phyloP scores from a whole-genome alignment of 1,140 invertebrate species.

The Drosophila yakuba region DNA sequence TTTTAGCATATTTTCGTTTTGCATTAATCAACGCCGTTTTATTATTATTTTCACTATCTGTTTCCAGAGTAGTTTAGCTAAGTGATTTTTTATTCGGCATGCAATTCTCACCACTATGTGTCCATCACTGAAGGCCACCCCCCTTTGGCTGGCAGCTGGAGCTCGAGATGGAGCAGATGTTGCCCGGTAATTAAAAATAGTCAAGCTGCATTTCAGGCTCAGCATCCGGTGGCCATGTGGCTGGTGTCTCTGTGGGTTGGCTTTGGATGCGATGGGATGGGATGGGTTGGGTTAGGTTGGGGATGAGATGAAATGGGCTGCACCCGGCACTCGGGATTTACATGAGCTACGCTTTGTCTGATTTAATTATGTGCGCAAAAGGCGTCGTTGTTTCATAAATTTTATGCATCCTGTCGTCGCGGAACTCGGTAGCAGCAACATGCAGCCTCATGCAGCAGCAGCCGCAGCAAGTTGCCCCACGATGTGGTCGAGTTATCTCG shows the following conservation, averaged over 20 bases:
- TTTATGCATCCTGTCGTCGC: slow-evolving; percentile 76
- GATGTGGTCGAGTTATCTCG: slow-evolving; percentile 26
- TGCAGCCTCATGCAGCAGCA: neutral
- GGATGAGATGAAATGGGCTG: slow-evolving; percentile 9
- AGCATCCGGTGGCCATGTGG: slow-evolving; percentile 65
- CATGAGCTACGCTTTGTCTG: slow-evolving; percentile 77
- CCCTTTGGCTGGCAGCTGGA: slow-evolving; percentile 38
- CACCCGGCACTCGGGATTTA: slow-evolving; percentile 57
- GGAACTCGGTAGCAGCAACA: slow-evolving; percentile 44
- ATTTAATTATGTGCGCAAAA: slow-evolving; percentile 82
- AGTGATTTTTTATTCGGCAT: too few relatives aligned
- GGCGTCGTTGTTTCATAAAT: slow-evolving; percentile 82
- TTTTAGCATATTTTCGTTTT: too few relatives aligned
- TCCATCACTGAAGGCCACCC: slow-evolving; percentile 29
- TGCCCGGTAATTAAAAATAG: slow-evolving; percentile 80
- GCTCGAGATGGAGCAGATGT: slow-evolving; percentile 50
- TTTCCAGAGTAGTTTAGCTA: too few relatives aligned
- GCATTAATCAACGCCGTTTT: too few relatives aligned
- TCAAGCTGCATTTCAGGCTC: slow-evolving; percentile 77
- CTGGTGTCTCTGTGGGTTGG: slow-evolving; percentile 43
- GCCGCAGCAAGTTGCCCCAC: neutral
- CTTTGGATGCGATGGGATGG: slow-evolving; percentile 12
- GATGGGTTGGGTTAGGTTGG: slow-evolving; percentile 2
- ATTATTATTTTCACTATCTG: too few relatives aligned
- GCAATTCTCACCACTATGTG: neutral